Percentiles rank a stretch among this genome's conserved stretches.
phyloP scores from a whole-genome alignment of 1,140 invertebrate genomes.

The Saccostrea glomerata region DNA sequence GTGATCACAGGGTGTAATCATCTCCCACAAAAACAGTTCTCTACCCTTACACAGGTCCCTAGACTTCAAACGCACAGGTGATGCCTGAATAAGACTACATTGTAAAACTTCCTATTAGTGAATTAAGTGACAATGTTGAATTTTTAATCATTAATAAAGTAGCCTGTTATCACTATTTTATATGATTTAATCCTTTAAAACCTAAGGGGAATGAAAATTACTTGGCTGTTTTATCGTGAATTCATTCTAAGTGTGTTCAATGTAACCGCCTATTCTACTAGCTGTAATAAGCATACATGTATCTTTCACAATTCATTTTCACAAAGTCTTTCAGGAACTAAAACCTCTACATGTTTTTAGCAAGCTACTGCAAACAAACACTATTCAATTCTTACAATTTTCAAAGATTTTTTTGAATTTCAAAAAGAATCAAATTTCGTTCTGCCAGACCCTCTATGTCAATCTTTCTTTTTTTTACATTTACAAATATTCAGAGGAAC shows the following conservation, averaged over 20 bases:
- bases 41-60: constrained; percentile 3
- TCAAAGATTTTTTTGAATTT: not conserved
- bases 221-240: too few species aligned
- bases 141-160: too few species aligned
- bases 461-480: not conserved
- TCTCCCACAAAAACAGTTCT: constrained; percentile 3
- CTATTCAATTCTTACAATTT: not conserved
- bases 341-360: not conserved
- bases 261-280: too few species aligned
- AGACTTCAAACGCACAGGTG: constrained; percentile 1
- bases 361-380: not conserved
- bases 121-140: too few species aligned
- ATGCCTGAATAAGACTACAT: not conserved
- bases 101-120: too few species aligned
- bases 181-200: too few species aligned
- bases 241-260: too few species aligned
- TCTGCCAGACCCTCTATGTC: too few species aligned
- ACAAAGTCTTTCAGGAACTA: not conserved
- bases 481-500: not conserved
- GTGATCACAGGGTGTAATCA: not conserved
- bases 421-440: not conserved
- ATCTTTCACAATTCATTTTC: too few species aligned
- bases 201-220: too few species aligned
- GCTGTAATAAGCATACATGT: too few species aligned
- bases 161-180: too few species aligned